A percentile compares a stretch with the other conserved stretches of the same genome.
Conservation (phyloP, 1,140 invertebrate species). For the Drosophila kepulauana region DNA sequence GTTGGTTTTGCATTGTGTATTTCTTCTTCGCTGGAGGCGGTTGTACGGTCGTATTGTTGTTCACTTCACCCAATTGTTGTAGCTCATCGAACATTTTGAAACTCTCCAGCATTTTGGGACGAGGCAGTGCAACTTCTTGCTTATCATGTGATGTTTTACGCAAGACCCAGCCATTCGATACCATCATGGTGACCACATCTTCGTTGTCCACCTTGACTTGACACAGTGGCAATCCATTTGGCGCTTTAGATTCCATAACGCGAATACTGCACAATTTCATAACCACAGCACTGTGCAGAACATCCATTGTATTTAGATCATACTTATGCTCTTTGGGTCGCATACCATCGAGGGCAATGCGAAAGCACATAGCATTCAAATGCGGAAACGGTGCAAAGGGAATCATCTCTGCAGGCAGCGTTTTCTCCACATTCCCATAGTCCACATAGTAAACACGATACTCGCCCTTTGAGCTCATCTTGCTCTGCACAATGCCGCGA, state of each 20-base stretch:
- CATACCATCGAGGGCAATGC: slow-evolving; percentile 85
- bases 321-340: slow-evolving; percentile 67
- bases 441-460: slow-evolving; percentile 88
- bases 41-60: slow-evolving; percentile 16
- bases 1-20: neutral
- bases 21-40: slow-evolving; percentile 56
- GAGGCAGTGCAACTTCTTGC: fast-evolving
- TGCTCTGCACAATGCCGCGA: slow-evolving; percentile 86
- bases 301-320: slow-evolving; percentile 41
- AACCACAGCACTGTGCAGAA: slow-evolving; percentile 58
- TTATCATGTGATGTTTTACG: neutral
- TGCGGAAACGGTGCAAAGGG: slow-evolving; percentile 87
- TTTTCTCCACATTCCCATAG: slow-evolving; percentile 88
- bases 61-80: slow-evolving; percentile 11
- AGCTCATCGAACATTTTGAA: slow-evolving; percentile 56
- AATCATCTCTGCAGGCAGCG: slow-evolving; percentile 86
- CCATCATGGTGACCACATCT: slow-evolving; percentile 58
- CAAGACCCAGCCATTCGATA: slow-evolving; percentile 36
- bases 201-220: slow-evolving; percentile 47
- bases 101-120: slow-evolving; percentile 1
- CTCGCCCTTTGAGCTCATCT: slow-evolving; percentile 47
- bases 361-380: slow-evolving; percentile 87
- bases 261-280: slow-evolving; percentile 64
- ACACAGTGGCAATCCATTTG: slow-evolving; percentile 33
- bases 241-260: slow-evolving; percentile 25